Percentiles rank a stretch among this genome's conserved stretches.
phyloP scores from a whole-genome alignment of 2,113 vertebrate genomes.

The rabbit (Oryctolagus cuniculus) region DNA sequence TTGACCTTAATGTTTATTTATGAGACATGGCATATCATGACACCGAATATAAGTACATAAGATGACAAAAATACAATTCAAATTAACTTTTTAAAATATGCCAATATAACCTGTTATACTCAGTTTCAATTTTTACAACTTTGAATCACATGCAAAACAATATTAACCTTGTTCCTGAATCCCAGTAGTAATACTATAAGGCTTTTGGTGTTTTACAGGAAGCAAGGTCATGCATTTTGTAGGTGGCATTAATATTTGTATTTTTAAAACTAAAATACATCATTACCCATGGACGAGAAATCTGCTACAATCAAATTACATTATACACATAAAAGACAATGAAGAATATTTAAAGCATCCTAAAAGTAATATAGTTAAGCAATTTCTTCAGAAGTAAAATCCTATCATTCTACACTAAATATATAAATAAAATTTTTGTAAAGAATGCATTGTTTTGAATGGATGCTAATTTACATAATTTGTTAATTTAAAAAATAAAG shows the following conservation, averaged over 20 bases:
- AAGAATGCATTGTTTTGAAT: constrained; percentile 40
- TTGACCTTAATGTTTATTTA: constrained; percentile 1
- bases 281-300: constrained; percentile 48
- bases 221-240: neutral
- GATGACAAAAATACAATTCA: neutral
- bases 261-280: constrained; percentile 55
- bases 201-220: constrained; percentile 29
- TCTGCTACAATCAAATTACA: constrained; percentile 51
- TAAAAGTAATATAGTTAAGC: constrained; percentile 42
- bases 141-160: constrained; percentile 21
- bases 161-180: constrained; percentile 13
- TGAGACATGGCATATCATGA: neutral
- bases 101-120: neutral
- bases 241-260: constrained; percentile 44
- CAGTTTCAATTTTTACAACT: constrained; percentile 39
- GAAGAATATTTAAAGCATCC: constrained; percentile 54
- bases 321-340: constrained; percentile 10
- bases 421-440: constrained; percentile 52
- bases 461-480: constrained; percentile 73
- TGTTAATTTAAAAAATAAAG: constrained; percentile 68
- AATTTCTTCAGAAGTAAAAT: constrained; percentile 45
- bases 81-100: constrained; percentile 25
- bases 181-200: neutral
- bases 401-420: constrained; percentile 50
- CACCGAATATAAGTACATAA: neutral